A percentile compares a stretch with the other conserved stretches of the same genome.
Evolutionary conservation across 1,140 invertebrate species (phyloP).

Genomic region (Frieseomelitta varia): DNA sequence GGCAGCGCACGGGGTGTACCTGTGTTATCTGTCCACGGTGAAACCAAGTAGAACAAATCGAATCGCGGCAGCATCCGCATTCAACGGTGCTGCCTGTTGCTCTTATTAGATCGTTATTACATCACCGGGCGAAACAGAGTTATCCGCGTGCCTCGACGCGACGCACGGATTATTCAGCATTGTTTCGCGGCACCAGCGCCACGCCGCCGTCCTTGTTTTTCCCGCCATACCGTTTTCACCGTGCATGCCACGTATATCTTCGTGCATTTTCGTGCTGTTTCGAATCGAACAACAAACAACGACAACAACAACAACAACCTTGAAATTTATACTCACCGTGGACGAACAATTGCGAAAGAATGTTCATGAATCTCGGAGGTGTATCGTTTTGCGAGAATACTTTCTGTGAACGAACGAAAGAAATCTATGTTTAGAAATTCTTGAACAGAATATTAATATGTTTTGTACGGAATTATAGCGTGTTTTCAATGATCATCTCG

Average conservation of each 20-base stretch:
- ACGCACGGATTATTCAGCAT: conserved; percentile 41
- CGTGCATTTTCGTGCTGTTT: neutral
- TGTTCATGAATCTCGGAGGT: too few relatives aligned
- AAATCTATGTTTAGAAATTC: too few relatives aligned
- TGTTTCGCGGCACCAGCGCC: neutral
- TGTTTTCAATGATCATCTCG: too few relatives aligned
- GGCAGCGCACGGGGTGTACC: neutral
- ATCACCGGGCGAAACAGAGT: conserved; percentile 33
- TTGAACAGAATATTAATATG: too few relatives aligned
- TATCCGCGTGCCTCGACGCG: conserved; percentile 29
- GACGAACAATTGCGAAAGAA: too few relatives aligned
- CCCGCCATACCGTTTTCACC: neutral
- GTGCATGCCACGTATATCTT: too few relatives aligned
- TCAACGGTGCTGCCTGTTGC: conserved; percentile 43
- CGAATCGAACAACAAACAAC: neutral
- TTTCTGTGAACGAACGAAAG: too few relatives aligned
- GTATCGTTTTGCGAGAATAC: too few relatives aligned
- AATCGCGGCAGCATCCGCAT: conserved; percentile 43
- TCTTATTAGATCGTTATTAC: conserved; percentile 58
- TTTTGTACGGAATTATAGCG: too few relatives aligned
- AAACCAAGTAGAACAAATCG: conserved; percentile 55
- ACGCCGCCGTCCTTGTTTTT: neutral
- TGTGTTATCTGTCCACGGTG: conserved; percentile 42
- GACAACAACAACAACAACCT: too few relatives aligned
- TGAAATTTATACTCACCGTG: too few relatives aligned